Conservation (phyloP, 2,797 vertebrate genomes). For the Lepus oiostolus region DNA sequence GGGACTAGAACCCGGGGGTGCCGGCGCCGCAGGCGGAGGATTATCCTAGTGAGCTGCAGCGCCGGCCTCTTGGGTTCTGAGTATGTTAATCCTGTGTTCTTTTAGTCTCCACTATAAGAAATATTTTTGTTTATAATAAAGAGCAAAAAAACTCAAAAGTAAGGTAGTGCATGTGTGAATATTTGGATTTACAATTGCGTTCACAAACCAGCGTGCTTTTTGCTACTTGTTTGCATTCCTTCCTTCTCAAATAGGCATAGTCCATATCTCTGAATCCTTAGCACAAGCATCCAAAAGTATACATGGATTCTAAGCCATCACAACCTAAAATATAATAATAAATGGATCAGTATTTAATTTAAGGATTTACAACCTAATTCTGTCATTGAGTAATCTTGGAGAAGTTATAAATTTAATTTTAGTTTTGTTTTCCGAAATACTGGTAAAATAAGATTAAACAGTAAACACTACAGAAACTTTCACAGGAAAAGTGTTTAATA, state of each 20-base stretch:
- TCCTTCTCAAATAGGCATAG: not conserved
- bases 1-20: no score
- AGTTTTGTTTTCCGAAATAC: conserved; percentile 31
- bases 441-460: not conserved
- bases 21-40: no score
- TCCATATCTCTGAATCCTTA: not conserved
- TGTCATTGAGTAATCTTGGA: not conserved
- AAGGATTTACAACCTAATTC: not conserved
- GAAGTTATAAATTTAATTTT: conserved; percentile 21
- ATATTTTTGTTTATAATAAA: not conserved
- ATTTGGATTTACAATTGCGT: not conserved
- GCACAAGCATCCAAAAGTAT: not conserved
- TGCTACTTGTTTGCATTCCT: not conserved
- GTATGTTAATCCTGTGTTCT: rapidly evolving
- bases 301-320: not conserved
- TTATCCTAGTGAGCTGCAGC: no score
- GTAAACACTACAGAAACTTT: not conserved
- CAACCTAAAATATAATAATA: not conserved
- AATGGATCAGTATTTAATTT: not conserved
- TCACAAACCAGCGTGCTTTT: not conserved
- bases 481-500: not conserved
- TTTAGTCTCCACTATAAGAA: not conserved
- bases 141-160: not conserved
- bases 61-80: not conserved
- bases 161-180: not conserved